Percentiles rank a stretch among this genome's conserved stretches.
Conservation (phyloP, 2,888 invertebrate species). For the Diabrotica balteata region DNA sequence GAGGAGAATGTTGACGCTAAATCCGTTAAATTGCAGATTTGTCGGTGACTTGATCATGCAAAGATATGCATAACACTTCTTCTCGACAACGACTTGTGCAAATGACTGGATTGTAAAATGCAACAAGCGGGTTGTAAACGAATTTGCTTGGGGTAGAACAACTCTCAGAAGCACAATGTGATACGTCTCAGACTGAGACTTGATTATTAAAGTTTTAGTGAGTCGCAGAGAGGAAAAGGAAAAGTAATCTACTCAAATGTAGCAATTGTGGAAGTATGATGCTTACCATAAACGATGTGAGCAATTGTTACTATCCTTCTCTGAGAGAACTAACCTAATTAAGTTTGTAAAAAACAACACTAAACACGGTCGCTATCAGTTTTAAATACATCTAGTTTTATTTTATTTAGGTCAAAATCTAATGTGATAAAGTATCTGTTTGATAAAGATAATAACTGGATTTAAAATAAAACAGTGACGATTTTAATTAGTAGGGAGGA, state of each 20-base stretch:
- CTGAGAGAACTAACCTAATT: not conserved
- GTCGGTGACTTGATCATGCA: slow-evolving; percentile 31
- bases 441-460: too few species aligned
- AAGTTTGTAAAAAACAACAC: too few species aligned
- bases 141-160: slow-evolving; percentile 43
- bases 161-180: slow-evolving; percentile 51
- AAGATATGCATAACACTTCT: slow-evolving; percentile 39
- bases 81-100: slow-evolving; percentile 39
- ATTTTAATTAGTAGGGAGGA: too few species aligned
- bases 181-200: slow-evolving; percentile 47
- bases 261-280: slow-evolving; percentile 5
- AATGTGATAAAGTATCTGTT: too few species aligned
- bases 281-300: slow-evolving; percentile 4
- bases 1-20: not conserved
- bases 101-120: slow-evolving; percentile 39
- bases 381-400: too few species aligned
- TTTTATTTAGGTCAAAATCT: too few species aligned
- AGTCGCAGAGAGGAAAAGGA: slow-evolving; percentile 3
- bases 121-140: slow-evolving; percentile 47
- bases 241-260: slow-evolving; percentile 12
- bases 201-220: slow-evolving; percentile 46
- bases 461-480: too few species aligned
- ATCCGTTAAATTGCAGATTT: slow-evolving; percentile 19
- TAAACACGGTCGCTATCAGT: too few species aligned
- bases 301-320: not conserved